These are phyloP conservation scores for Anguilla rostrata DNA, from an alignment of 2,113 vertebrate genomes.

Conservation along the genomic window DNA sequence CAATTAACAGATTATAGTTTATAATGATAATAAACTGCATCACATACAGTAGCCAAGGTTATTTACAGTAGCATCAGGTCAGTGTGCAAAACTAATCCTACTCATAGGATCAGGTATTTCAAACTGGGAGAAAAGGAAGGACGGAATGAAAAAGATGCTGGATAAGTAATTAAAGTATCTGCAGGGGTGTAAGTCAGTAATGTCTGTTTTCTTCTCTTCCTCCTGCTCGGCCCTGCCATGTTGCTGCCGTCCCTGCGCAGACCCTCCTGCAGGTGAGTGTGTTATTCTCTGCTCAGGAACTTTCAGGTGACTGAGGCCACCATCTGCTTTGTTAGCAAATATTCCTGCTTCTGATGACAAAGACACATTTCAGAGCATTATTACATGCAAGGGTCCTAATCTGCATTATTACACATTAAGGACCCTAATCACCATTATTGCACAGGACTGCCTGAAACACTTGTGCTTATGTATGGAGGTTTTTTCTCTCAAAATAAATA, in stretches of 20 bases:
- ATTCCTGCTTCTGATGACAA: neutral
- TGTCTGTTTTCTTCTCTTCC: conserved; percentile 32
- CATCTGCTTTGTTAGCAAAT: neutral
- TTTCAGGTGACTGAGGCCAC: neutral
- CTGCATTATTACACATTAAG: no score
- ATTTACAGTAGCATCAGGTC: neutral
- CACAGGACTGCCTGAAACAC: no score
- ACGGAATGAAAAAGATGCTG: no score
- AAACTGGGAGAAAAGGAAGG: no score
- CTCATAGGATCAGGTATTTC: no score
- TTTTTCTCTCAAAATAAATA: no score
- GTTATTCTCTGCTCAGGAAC: neutral
- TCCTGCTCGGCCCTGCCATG: neutral
- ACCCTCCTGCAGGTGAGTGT: conserved; percentile 83
- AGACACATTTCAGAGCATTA: neutral
- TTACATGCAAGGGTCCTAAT: no score
- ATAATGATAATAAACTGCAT: neutral
- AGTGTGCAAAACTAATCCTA: neutral
- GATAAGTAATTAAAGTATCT: no score
- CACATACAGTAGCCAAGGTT: neutral
- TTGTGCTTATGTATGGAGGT: no score
- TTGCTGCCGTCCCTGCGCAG: conserved; percentile 52
- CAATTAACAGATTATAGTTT: neutral
- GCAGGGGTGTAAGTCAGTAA: conserved; percentile 30
- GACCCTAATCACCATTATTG: no score